Evolutionary conservation across 2,888 invertebrate genomes (phyloP), one percentile per base, ranked within the genome.

Genomic region (Hesperia comma): DNA sequence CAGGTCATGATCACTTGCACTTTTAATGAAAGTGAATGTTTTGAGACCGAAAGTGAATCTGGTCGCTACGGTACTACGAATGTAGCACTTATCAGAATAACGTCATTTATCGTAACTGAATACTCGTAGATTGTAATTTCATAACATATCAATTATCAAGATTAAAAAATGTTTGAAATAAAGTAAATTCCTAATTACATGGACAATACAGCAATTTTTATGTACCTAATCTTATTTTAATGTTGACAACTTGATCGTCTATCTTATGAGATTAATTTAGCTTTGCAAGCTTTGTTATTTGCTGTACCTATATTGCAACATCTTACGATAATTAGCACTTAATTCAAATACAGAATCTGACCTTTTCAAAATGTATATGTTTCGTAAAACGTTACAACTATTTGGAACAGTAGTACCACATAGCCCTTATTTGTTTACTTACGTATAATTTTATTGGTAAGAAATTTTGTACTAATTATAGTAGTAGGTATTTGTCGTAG

Each of bases 1-100:
- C 67, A 83, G 84, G 82, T 87, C 82, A 79, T 60, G 79, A 75
- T 74, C 82, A 85, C 85, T 87, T 81, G 70, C 83, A 82, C 82
- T 88, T 79, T 84, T 81, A 69, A 74, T 63, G 80, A 84, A 83
- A 84, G 83, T 80, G 80, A 83, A 73, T 78, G 71, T 61, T 70
- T 62, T 26, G 26, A 26, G 3, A 26, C 3, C 26, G 77, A 86
- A 81, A 83, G 80, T 78, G 56, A 63, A 63, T 49, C 21, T 40
- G 4, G 5, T 3, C 5, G 21, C 12, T 5, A 21, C 6, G 43
- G 15, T 46, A 0, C 17, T 17, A 43, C 6, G 1, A 46, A 46
- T 46, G 17, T 37, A 2, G 10, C 3, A 12, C 37, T 37, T 37
- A 1, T 8, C 8, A 37, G 10, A 37, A 37, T 37, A 1, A 3